Conservation (phyloP, 2,797 vertebrate genomes). For the Myripristis murdjan region DNA sequence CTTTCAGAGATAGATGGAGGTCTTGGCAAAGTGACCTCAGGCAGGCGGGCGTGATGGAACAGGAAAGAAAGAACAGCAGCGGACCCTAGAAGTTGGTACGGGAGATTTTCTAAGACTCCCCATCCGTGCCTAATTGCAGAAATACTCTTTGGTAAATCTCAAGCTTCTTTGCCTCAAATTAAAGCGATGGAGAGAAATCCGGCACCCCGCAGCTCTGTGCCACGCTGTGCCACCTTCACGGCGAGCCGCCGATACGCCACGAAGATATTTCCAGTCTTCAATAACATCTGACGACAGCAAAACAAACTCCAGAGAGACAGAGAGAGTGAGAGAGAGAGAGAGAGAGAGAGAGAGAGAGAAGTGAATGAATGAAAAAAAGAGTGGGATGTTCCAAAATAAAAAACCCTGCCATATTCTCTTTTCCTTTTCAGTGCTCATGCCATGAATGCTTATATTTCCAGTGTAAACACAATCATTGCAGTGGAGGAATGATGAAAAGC, state of each 20-base stretch:
- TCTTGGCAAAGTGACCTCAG: constrained; percentile 3
- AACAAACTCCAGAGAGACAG: constrained; percentile 48
- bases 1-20: background rate
- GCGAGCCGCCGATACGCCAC: constrained; percentile 45
- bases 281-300: constrained; percentile 64
- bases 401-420: constrained; percentile 63
- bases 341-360: constrained; percentile 19
- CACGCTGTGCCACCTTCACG: constrained; percentile 63
- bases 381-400: constrained; percentile 72
- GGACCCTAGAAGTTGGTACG: constrained; percentile 19
- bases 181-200: constrained; percentile 40
- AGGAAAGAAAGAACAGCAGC: background rate
- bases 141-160: constrained; percentile 55
- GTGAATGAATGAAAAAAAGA: constrained; percentile 36
- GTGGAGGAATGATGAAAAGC: constrained; percentile 81
- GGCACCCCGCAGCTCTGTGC: constrained; percentile 34
- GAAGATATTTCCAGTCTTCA: constrained; percentile 68
- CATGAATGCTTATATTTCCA: constrained; percentile 73
- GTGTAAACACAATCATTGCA: constrained; percentile 79
- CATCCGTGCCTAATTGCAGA: constrained; percentile 35
- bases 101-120: constrained; percentile 29
- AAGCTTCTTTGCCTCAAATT: constrained; percentile 53
- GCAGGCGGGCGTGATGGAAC: background rate
- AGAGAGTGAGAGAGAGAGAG: constrained; percentile 30
- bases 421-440: constrained; percentile 57